Base-by-base conservation (phyloP, 2,797 vertebrate genomes). In the Micrastur ruficollis region DNA sequence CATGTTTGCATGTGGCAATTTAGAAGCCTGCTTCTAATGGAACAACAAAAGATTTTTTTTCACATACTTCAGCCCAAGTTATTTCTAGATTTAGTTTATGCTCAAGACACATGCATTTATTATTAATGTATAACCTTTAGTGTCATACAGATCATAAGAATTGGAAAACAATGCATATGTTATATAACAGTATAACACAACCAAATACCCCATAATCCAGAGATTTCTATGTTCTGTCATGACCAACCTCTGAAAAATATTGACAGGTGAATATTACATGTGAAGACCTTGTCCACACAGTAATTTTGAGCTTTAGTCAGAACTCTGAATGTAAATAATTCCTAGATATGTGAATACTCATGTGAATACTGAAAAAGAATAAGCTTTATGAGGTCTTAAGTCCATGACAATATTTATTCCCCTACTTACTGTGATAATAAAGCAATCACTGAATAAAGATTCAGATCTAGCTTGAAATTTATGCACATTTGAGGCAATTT, bases 401-500 rank as follows among this genome's bases (percentile, higher is more conserved):
- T 12, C 44, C 23, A 32, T 63, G 32, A 34, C 21, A 84, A 71
- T 90, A 90, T 90, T 93, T 94, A 86, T 81, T 86, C 29, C 34
- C 14, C 8, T 79, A 50, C 38, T 95, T 88, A 75, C 13, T 79
- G 34, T 75, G 67, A 81, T 70, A 83, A 83, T 73, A 93, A 92
- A 75, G 31, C 27, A 81, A 88, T 90, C 34, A 52, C 38, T 86
- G 85, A 87, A 73, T 70, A 63, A 87, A 86, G 29, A 88, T 75
- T 61, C 4, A 5, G 29, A 53, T 68, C 38, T 81, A 46, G 25
- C 52, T 94, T 89, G 53, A 93, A 93, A 93, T 83, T 65, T 93
- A 68, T 91, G 89, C 61, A 53, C 12, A 74, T 83, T 88, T 89
- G 79, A 91, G 32, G 56, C 40, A 83, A 89, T 96, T 93, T 85